Conservation (phyloP, 2,113 vertebrate genomes). For the Alethe diademata region DNA sequence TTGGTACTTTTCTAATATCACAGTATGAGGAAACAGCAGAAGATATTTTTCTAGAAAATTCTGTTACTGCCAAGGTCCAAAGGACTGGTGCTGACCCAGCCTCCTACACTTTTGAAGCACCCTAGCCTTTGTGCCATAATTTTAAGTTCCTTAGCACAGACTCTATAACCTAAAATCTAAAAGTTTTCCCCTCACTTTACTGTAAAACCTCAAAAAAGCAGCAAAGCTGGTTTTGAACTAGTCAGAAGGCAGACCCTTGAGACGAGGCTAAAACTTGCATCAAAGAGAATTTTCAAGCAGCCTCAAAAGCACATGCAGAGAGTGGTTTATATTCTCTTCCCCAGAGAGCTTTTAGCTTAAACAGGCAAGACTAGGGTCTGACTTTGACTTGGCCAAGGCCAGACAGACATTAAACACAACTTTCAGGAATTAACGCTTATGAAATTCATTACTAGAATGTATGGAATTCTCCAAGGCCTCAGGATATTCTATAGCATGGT, state of each 20-base stretch:
- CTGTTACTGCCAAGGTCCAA: not conserved
- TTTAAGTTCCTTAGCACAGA: not conserved
- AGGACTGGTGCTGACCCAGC: not conserved
- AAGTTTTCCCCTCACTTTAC: not conserved
- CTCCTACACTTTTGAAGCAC: not conserved
- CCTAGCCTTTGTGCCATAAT: not conserved
- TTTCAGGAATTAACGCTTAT: not conserved
- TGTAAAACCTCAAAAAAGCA: not conserved
- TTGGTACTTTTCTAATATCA: not conserved
- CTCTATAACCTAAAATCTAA: not conserved
- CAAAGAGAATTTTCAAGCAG: constrained; percentile 23
- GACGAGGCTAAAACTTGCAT: not conserved
- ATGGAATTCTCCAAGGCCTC: not conserved
- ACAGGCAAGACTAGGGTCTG: not conserved
- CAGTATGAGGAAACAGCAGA: not conserved
- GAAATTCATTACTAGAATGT: not conserved
- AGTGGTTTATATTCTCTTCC: not conserved
- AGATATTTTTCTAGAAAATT: not conserved
- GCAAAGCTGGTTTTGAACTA: not conserved
- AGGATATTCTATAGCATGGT: not conserved
- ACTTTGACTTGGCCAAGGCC: constrained; percentile 11
- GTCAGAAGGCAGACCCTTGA: not conserved
- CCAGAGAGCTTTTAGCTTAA: constrained; percentile 21
- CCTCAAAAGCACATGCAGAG: not conserved
- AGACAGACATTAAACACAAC: not conserved